Evolutionary conservation across 92 coral and sea anemone genomes (phyloP).

Genomic region (Isaurus tuberculatus): DNA sequence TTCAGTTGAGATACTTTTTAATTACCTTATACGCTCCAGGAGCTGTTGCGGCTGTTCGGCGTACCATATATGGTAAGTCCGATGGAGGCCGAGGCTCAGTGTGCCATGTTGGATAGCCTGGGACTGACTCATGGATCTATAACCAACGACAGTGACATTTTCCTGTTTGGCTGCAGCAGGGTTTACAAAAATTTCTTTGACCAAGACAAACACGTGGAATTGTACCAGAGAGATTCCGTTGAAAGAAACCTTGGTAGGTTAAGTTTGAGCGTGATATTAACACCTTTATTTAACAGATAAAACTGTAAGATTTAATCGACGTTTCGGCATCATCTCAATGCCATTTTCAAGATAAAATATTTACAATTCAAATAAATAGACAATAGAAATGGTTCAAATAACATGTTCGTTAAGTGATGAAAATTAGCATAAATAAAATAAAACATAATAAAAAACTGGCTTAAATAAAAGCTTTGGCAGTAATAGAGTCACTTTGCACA

Average conservation of each 20-base stretch:
- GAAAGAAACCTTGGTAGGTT: conserved; percentile 73
- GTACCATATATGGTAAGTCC: conserved; percentile 95
- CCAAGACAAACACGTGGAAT: conserved; percentile 83
- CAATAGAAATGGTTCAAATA: no score
- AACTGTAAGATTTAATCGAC: no score
- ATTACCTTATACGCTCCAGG: conserved; percentile 55
- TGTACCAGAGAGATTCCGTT: conserved; percentile 80
- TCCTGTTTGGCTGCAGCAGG: conserved; percentile 88
- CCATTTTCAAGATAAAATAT: no score
- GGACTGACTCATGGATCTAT: conserved; percentile 87
- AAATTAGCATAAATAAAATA: no score
- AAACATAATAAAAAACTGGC: no score
- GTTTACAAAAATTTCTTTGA: conserved; percentile 95
- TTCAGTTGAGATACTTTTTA: no score
- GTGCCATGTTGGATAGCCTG: conserved; percentile 78
- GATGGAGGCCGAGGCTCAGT: conserved; percentile 99
- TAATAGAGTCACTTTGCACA: no score
- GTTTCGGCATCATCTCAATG: no score
- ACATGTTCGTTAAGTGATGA: no score
- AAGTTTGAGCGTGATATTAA: not conserved
- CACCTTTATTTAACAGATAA: not conserved
- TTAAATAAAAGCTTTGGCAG: no score
- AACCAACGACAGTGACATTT: conserved; percentile 95
- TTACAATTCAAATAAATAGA: no score
- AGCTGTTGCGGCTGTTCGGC: conserved; percentile 89